Evolutionary conservation across 2,888 invertebrate genomes (phyloP).

Genomic region (Hirtodrosophila cameraria): DNA sequence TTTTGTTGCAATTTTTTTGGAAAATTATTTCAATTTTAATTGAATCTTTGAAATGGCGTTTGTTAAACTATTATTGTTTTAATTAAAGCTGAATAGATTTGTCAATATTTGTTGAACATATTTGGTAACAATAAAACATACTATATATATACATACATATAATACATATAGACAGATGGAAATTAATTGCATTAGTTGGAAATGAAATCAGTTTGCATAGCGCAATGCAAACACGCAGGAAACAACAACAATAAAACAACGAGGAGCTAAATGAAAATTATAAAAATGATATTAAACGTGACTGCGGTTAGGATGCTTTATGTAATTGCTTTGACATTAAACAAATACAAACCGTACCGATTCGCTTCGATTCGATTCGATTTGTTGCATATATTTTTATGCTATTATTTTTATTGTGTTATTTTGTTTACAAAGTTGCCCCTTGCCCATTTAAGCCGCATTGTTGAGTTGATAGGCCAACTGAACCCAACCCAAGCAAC

Average conservation of each 20-base stretch:
- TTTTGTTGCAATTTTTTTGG: neutral
- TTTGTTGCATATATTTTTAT: slow-evolving; percentile 1
- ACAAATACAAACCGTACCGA: slow-evolving; percentile 28
- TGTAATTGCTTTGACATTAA: slow-evolving; percentile 43
- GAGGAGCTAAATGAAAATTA: slow-evolving; percentile 37
- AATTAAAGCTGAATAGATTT: slow-evolving; percentile 63
- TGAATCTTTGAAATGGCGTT: neutral
- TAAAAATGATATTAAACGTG: slow-evolving; percentile 26
- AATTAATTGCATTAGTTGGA: slow-evolving; percentile 54
- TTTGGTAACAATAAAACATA: slow-evolving; percentile 24
- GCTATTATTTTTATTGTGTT: no score
- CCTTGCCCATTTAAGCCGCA: no score
- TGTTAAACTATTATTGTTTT: slow-evolving; percentile 41
- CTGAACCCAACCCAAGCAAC: slow-evolving; percentile 26
- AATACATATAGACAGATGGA: slow-evolving; percentile 14
- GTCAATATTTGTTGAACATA: slow-evolving; percentile 56
- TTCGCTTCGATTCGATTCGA: slow-evolving; percentile 7
- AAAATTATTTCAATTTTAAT: neutral
- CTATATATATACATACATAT: no score
- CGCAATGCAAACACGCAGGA: slow-evolving; percentile 23
- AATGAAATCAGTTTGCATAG: slow-evolving; percentile 43
- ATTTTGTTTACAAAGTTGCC: slow-evolving; percentile 7
- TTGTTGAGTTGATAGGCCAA: neutral
- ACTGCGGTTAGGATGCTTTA: slow-evolving; percentile 17
- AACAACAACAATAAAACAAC: no score